Conservation (phyloP, 2,888 invertebrate species). For the Apamea sordens region DNA sequence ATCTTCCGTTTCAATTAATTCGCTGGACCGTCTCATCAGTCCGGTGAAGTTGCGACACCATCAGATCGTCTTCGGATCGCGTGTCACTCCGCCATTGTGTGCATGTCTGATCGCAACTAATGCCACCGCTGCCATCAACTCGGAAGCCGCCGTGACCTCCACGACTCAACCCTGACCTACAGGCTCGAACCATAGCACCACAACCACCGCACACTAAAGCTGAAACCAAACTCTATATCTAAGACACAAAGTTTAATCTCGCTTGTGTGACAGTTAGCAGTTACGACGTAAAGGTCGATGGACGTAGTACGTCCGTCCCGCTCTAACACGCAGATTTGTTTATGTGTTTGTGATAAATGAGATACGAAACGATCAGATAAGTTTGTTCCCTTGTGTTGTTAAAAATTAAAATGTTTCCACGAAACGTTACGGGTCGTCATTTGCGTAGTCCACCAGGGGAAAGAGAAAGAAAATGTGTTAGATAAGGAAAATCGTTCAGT, state of each 20-base stretch:
- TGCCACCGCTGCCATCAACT: slow-evolving; percentile 37
- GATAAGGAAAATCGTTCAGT: slow-evolving; percentile 37
- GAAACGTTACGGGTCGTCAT: slow-evolving; percentile 17
- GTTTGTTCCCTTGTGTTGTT: slow-evolving; percentile 46
- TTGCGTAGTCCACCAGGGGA: not conserved
- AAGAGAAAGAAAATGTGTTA: slow-evolving; percentile 5
- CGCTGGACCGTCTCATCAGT: not conserved
- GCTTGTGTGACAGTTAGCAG: not conserved
- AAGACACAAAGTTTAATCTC: slow-evolving; percentile 30
- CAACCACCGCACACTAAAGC: not conserved
- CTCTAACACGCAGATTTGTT: slow-evolving; percentile 55
- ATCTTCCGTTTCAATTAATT: not conserved
- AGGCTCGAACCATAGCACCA: slow-evolving; percentile 17
- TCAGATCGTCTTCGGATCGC: slow-evolving; percentile 16
- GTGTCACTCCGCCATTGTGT: slow-evolving; percentile 37
- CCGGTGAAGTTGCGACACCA: slow-evolving; percentile 1
- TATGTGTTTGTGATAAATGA: slow-evolving; percentile 55
- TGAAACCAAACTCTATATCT: slow-evolving; percentile 37
- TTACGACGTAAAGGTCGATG: slow-evolving; percentile 28
- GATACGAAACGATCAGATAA: slow-evolving; percentile 61
- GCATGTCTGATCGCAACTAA: slow-evolving; percentile 52
- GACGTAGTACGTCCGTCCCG: slow-evolving; percentile 34
- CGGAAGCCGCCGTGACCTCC: slow-evolving; percentile 56
- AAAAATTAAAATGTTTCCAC: slow-evolving; percentile 41
- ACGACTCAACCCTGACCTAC: slow-evolving; percentile 61